Evolutionary conservation across 2,888 invertebrate species (phyloP).

Genomic region (Campaea margaritaria): DNA sequence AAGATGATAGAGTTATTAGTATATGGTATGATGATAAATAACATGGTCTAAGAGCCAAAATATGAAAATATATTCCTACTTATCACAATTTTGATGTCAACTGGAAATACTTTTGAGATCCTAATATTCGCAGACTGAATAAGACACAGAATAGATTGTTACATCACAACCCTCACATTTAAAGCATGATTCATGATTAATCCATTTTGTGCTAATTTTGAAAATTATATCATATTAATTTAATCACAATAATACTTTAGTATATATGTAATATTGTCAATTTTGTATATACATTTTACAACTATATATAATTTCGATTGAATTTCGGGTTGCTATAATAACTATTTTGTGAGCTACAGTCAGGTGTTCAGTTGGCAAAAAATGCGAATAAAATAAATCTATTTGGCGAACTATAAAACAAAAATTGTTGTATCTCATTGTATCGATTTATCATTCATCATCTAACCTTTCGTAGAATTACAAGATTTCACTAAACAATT

Average conservation of each 20-base stretch:
- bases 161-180: conserved; percentile 71
- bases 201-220: conserved; percentile 61
- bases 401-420: too few species aligned
- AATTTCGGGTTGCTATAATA: conserved; percentile 9
- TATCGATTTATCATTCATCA: too few species aligned
- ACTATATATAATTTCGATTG: conserved; percentile 21
- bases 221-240: conserved; percentile 19
- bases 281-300: conserved; percentile 35
- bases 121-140: conserved; percentile 23
- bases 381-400: conserved; percentile 23
- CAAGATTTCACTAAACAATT: too few species aligned
- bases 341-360: conserved; percentile 18
- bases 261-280: conserved; percentile 38
- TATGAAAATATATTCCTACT: too few species aligned
- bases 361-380: conserved; percentile 18
- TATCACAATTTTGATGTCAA: neutral
- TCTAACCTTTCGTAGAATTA: too few species aligned
- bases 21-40: too few species aligned
- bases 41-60: too few species aligned
- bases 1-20: neutral
- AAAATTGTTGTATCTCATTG: neutral
- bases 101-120: neutral
- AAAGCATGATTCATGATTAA: conserved; percentile 58
- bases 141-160: conserved; percentile 54
- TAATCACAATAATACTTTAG: conserved; percentile 20